Evolutionary conservation across 1,140 invertebrate genomes (phyloP), one percentile per base, ranked within the genome.

Genomic region (Harpegnathos saltator): DNA sequence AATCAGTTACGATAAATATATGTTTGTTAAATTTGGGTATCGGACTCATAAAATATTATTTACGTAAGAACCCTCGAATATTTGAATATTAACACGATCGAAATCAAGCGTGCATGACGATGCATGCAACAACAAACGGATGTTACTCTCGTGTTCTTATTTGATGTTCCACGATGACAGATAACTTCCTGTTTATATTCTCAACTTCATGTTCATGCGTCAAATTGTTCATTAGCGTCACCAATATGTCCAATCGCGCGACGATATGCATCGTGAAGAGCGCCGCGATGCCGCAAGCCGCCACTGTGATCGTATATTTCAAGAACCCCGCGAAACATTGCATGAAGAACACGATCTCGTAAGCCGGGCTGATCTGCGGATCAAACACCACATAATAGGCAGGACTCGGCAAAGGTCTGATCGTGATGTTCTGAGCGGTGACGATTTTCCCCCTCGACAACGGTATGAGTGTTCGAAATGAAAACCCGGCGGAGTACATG

Each of bases 261-360:
- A 83, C 87, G 29, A 74, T 54, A 17, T 90, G 89, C 15, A 72
- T 82, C 3, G 83, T 77, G 5, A 88, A 65, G 9, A 73, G n/a
- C 0, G 85, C 77, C 15, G 68, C 72, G 1, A 90, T 74, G 17
- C 89, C 68, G n/a, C 75, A 90, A 1, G 38, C 44, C 1, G 73
- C 75, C 1, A 81, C 62, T 0, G 54, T 38, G 1, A 86, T 17
- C 0, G 85, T 77, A 14, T 84, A 90, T 14, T 54, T 68, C 0
- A 86, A 24, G 4, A 89, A 15, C 11, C 83, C 82, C 11, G 68
- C 19, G 3, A 90, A 1, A n/a, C 69, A 29, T 66, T 89, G 89
- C 0, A 75, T 0, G 3, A 61, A 1, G 17, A 82, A 91, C 12
- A 90, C 19, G 9, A 90, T 80, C 26, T 91, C 89, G 15, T 90